Evolutionary conservation across 2,113 vertebrate genomes (phyloP).

Genomic region (Oncorhynchus clarkii): DNA sequence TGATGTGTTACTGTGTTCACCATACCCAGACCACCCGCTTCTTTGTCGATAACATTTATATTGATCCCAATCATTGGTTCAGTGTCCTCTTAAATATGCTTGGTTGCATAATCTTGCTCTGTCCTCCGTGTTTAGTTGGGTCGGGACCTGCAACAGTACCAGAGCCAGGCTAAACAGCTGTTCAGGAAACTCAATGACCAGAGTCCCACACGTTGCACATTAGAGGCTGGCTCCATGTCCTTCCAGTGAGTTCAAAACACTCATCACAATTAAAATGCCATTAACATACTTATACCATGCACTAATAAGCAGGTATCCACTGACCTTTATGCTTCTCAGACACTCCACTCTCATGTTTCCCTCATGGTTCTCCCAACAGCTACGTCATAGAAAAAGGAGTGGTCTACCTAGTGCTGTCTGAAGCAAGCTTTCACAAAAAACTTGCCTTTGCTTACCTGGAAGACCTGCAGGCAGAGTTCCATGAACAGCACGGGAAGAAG

Average conservation of each 20-base stretch:
- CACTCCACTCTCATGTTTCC: conserved; percentile 57
- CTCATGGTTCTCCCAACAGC: conserved; percentile 54
- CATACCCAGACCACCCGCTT: background rate
- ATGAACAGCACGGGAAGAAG: conserved; percentile 96
- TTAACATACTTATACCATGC: conserved; percentile 37
- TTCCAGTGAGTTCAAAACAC: conserved; percentile 87
- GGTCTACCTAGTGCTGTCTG: conserved; percentile 93
- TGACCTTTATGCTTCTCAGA: background rate
- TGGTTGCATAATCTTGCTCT: background rate
- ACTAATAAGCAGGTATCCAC: too few species aligned
- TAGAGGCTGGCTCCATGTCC: conserved; percentile 91
- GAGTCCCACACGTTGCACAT: conserved; percentile 91
- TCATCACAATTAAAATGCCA: conserved; percentile 62
- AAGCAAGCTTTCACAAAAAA: conserved; percentile 93
- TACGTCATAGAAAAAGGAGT: conserved; percentile 96
- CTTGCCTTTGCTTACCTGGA: conserved; percentile 94
- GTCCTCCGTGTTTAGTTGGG: conserved; percentile 77
- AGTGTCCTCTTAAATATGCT: background rate
- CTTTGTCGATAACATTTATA: too few species aligned
- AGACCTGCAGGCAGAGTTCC: conserved; percentile 94
- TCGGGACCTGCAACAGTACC: conserved; percentile 95
- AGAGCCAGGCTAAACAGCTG: conserved; percentile 96
- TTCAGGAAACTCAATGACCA: conserved; percentile 97
- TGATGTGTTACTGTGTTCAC: background rate
- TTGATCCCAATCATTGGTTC: background rate